Evolutionary conservation across 2,797 vertebrate genomes (phyloP), one percentile per base, ranked within the genome.

Genomic region (Astyanax mexicanus): DNA sequence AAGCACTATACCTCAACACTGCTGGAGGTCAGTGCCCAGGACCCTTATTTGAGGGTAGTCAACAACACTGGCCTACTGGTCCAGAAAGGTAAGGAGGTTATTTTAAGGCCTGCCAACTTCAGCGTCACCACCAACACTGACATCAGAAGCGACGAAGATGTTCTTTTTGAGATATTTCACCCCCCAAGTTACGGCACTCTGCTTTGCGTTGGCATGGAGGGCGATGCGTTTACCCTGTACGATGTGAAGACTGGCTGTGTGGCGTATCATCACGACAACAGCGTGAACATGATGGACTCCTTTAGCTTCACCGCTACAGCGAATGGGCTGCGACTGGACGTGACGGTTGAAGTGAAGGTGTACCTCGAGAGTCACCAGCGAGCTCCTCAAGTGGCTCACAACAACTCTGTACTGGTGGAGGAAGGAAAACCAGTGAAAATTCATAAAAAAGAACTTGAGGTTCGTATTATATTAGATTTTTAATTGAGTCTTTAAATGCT

Each of bases 121-220:
- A 96, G 95, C 45, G 81, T 94, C 77, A 44, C 81, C 80, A 98
- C 95, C 82, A 98, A 98, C 86, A 89, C 95, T 29, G 96, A 97
- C 79, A 86, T 97, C 75, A 90, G 95, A 86, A 92, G 87, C n/a
- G 89, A 94, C 44, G 27, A 72, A 1, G 93, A 98, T 71, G 84
- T 97, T 60, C 84, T 67, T 0, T 98, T 94, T 42, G 74, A 93
- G 69, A 81, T 97, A 38, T 77, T 91, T 42, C 79, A 87, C 51
- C 90, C 91, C 6, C 95, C 96, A 6, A 92, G 92, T 77, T 86
- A 92, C 0, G 96, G 97, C 6, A 52, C 81, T 51, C 85, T 98
- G 81, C 90, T 90, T 73, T 90, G 94, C 51, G 90, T 86, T 25
- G 86, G 85, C 51, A 72, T 87, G 0, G 32, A 74, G 0, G 79